These are phyloP conservation scores for Paedocypris sp. DNA, from an alignment of 2,113 vertebrate genomes.

Conservation along the genomic window DNA sequence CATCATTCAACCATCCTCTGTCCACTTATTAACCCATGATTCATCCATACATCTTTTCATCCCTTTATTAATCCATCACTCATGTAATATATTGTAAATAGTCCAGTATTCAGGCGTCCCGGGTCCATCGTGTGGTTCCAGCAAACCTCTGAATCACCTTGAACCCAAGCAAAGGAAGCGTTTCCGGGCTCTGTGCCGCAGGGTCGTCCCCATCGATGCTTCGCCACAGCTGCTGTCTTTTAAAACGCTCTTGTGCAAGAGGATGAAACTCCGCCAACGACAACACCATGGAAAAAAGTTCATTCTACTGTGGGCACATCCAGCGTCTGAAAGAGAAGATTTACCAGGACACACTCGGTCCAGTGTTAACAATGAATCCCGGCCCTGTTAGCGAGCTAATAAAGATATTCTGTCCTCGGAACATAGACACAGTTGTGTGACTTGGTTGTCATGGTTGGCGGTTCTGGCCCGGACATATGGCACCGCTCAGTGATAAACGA, in stretches of 20 bases:
- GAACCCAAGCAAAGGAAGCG: too few relatives aligned
- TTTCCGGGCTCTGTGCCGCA: not conserved
- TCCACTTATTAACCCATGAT: too few relatives aligned
- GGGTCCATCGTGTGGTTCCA: too few relatives aligned
- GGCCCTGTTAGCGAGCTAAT: slow-evolving; percentile 2
- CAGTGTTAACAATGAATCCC: not conserved
- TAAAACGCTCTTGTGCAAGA: slow-evolving; percentile 22
- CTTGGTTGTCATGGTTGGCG: not conserved
- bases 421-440: not conserved
- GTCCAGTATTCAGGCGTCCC: too few relatives aligned
- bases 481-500: not conserved
- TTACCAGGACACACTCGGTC: not conserved
- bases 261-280: not conserved
- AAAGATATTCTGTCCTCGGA: not conserved
- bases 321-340: slow-evolving; percentile 1
- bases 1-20: too few relatives aligned
- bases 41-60: too few relatives aligned
- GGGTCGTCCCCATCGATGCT: not conserved
- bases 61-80: too few relatives aligned
- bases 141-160: too few relatives aligned
- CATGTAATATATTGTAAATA: too few relatives aligned
- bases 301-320: not conserved
- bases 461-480: not conserved
- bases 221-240: slow-evolving; percentile 15
- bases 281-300: slow-evolving; percentile 6